These are phyloP conservation scores for Acridotheres tristis DNA, from an alignment of 2,797 vertebrate species.

Conservation along the genomic window DNA sequence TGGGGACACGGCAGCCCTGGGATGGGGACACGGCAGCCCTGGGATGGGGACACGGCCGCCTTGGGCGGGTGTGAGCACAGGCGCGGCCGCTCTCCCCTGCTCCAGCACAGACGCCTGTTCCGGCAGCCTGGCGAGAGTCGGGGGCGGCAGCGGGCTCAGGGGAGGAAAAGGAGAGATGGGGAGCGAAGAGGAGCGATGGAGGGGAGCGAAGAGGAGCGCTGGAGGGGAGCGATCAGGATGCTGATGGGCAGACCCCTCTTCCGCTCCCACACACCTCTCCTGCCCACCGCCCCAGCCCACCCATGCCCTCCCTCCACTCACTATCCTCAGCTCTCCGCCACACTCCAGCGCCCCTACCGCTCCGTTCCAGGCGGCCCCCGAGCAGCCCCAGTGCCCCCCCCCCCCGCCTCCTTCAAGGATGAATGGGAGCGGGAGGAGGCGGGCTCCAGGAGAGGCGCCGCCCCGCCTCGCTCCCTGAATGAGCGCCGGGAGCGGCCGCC, in stretches of 20 bases:
- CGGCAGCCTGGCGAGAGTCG: not conserved
- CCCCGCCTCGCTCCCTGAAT: not conserved
- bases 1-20: too few species aligned
- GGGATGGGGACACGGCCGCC: too few species aligned
- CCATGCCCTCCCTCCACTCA: not conserved
- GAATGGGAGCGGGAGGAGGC: conserved; percentile 2
- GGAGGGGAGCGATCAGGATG: not conserved
- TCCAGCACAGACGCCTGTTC: too few species aligned
- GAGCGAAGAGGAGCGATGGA: not conserved
- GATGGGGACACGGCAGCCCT: too few species aligned
- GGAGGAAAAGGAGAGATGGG: not conserved
- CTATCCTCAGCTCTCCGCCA: not conserved
- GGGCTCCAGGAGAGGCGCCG: not conserved
- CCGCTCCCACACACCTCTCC: not conserved
- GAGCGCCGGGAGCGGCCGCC: not conserved
- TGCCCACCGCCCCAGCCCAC: not conserved
- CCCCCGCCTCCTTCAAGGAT: not conserved
- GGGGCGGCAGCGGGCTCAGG: not conserved
- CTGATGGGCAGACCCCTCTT: not conserved
- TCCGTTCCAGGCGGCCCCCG: not conserved
- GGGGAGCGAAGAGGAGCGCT: not conserved
- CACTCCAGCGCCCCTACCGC: not conserved
- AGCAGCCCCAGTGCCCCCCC: not conserved
- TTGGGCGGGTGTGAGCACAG: not conserved
- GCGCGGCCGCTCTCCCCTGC: not conserved